Base-by-base conservation (phyloP, 1,140 invertebrate species). In the Globodera rostochiensis region DNA sequence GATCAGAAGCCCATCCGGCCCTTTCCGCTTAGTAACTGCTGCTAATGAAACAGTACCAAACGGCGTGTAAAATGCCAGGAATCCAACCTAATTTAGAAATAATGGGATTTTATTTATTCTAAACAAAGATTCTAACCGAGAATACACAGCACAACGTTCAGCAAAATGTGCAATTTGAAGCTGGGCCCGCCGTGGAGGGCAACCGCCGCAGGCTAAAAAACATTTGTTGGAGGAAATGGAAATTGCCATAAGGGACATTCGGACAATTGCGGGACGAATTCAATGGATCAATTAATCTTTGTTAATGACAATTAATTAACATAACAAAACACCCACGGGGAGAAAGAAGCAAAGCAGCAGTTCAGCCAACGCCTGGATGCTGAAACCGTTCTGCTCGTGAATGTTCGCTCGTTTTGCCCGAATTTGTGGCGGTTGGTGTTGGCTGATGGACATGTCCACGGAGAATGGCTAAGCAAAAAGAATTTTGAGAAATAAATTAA, bases 31-130 rank as follows among this genome's bases (percentile, higher is more conserved):
- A 69, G 8, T 21, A 71, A 19, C 11, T 36, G 7, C 21, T 47
- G 25, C 69, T 71, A 21, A 71, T 71, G 69, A 71, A 71, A 47
- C 69, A 71, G 69, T 47, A 71, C 69, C 69, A 71, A 47, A 71
- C 21, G 25, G 69, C 69, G 69, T 71, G 69, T 1, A 71, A 13
- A 47, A 71, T 71, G 69, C 69, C 69, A 9, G 69, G 69, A 9
- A 71, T 47, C 69, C 69, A 71, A 11, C 57, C 57, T 60, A 60
- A 60, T 15, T 6, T 19, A 19, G 15, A 19, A 19, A 60, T 6
- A 60, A 60, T 2, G 15, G 5, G 57, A 60, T 3, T 36, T 36
- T 36, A 36, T 36, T 36, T 2, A 36, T 36, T 36, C 25, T 36
- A 60, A 60, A 19, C 13, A 19, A 15, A 6, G 19, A 19, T 6